Percentiles rank a stretch among this genome's conserved stretches.
phyloP scores from a whole-genome alignment of 1,140 invertebrate species.

The Drosophila nigromelanica region DNA sequence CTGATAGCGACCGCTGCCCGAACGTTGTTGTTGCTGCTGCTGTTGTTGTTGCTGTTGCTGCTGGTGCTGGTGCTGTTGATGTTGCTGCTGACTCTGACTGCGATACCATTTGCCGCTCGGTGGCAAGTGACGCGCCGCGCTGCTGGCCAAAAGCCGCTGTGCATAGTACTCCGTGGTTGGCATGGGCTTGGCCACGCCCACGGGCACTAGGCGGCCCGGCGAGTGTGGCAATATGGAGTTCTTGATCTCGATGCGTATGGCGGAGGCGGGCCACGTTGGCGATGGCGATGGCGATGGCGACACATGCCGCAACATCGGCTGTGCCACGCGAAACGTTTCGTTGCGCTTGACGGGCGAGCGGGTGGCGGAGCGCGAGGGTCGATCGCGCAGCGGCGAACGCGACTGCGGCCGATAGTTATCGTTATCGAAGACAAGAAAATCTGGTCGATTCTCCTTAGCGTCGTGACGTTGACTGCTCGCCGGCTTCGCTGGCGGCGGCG shows the following conservation, averaged over 20 bases:
- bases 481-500: slow-evolving; percentile 4
- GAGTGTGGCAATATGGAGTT: slow-evolving; percentile 78
- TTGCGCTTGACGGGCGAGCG: slow-evolving; percentile 81
- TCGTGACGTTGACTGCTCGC: background rate
- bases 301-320: slow-evolving; percentile 46
- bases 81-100: slow-evolving; percentile 15
- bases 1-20: slow-evolving; percentile 57
- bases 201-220: slow-evolving; percentile 73
- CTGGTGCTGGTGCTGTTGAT: slow-evolving; percentile 1
- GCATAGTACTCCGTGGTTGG: slow-evolving; percentile 69
- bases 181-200: slow-evolving; percentile 81
- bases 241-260: slow-evolving; percentile 81
- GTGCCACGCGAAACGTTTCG: slow-evolving; percentile 72
- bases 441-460: slow-evolving; percentile 75
- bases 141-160: slow-evolving; percentile 55
- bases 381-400: slow-evolving; percentile 73
- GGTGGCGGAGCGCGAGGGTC: slow-evolving; percentile 62
- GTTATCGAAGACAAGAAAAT: slow-evolving; percentile 79
- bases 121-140: slow-evolving; percentile 12
- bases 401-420: slow-evolving; percentile 78
- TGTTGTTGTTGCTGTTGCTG: background rate
- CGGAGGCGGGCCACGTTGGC: slow-evolving; percentile 27
- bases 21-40: slow-evolving; percentile 3
- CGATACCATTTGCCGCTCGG: slow-evolving; percentile 45
- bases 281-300: slow-evolving; percentile 32